Conservation (phyloP, 2,888 invertebrate species). For the Lasius fuliginosus region DNA sequence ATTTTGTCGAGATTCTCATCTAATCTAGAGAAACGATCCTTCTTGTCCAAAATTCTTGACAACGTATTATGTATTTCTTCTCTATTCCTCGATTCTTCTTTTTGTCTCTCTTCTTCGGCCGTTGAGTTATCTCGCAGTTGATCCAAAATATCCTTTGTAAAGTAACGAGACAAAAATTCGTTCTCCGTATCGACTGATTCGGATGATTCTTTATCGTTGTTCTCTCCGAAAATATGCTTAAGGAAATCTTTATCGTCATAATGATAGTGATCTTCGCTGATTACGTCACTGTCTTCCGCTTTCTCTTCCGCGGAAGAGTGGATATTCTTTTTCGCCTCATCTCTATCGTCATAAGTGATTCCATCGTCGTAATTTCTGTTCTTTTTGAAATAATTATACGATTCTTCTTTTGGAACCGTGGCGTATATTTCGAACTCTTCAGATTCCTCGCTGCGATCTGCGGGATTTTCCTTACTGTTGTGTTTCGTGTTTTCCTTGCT, state of each 20-base stretch:
- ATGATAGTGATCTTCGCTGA: slow-evolving; percentile 7
- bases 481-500: slow-evolving; percentile 76
- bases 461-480: slow-evolving; percentile 79
- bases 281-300: slow-evolving; percentile 5
- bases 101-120: slow-evolving; percentile 46
- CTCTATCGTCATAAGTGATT: not conserved
- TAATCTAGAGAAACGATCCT: slow-evolving; percentile 68
- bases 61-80: slow-evolving; percentile 64
- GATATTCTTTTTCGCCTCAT: not conserved
- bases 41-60: slow-evolving; percentile 70
- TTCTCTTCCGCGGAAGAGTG: not conserved
- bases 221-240: slow-evolving; percentile 38
- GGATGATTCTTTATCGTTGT: not conserved
- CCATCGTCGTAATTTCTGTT: not conserved
- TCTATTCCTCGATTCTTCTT: slow-evolving; percentile 19
- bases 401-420: slow-evolving; percentile 13
- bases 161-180: slow-evolving; percentile 64
- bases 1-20: slow-evolving; percentile 86
- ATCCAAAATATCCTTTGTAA: slow-evolving; percentile 58
- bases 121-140: slow-evolving; percentile 52
- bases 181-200: slow-evolving; percentile 46
- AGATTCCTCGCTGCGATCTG: slow-evolving; percentile 63
- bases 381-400: not conserved
- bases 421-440: not conserved
- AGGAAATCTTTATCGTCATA: slow-evolving; percentile 65